Conservation (phyloP, 2,797 vertebrate species). For the Girardinus metallicus region DNA sequence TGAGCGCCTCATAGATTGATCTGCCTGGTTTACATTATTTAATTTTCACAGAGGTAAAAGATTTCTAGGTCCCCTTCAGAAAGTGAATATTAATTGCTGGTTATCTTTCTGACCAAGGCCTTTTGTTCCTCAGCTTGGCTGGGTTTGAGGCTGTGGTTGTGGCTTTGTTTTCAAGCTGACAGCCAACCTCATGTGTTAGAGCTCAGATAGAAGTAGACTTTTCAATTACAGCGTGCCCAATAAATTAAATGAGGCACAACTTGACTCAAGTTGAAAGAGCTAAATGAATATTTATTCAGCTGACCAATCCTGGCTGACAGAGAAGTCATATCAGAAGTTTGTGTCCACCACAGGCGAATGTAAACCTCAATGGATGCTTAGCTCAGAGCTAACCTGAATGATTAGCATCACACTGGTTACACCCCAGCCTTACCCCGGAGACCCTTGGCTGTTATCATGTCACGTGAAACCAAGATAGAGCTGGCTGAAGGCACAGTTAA, state of each 20-base stretch:
- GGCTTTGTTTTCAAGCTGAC: background rate
- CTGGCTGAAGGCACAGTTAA: constrained; percentile 60
- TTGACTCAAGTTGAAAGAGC: background rate
- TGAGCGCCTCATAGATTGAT: background rate
- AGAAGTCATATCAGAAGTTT: background rate
- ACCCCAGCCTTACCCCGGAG: constrained; percentile 31
- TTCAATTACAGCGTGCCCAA: background rate
- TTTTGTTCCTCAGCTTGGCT: background rate
- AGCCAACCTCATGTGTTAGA: background rate
- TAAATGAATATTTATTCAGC: background rate
- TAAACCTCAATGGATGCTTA: background rate
- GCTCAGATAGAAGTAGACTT: background rate
- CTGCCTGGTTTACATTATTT: background rate
- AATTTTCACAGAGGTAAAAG: background rate
- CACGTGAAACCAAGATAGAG: constrained; percentile 72
- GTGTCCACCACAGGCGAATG: background rate
- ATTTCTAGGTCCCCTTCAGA: constrained; percentile 3
- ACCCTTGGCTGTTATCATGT: constrained; percentile 63
- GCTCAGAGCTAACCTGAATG: background rate
- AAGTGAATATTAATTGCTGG: constrained; percentile 5
- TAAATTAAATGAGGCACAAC: background rate
- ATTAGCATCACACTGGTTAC: constrained; percentile 20
- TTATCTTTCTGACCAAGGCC: constrained; percentile 5
- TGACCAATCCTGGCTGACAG: background rate
- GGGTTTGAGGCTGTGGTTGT: constrained; percentile 1